These are phyloP conservation scores for Emmelina monodactyla DNA, from an alignment of 2,888 invertebrate species.

Conservation along the genomic window DNA sequence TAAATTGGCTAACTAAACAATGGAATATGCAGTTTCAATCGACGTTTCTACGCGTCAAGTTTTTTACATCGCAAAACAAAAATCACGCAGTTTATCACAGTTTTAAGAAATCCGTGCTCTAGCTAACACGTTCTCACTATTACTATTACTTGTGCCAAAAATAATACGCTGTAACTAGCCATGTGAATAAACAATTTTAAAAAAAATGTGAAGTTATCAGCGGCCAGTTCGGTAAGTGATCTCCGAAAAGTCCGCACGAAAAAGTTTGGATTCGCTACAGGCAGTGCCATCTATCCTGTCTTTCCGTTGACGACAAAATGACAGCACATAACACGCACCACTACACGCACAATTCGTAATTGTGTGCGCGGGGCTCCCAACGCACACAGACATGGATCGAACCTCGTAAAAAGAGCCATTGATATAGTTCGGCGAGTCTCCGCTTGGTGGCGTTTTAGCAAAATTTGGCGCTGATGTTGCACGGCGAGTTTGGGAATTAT, in stretches of 20 bases:
- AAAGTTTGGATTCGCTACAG: slow-evolving; percentile 29
- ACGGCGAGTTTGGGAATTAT: slow-evolving; percentile 32
- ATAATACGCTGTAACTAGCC: not conserved
- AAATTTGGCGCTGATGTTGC: slow-evolving; percentile 45
- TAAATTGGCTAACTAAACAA: slow-evolving; percentile 67
- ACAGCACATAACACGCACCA: slow-evolving; percentile 36
- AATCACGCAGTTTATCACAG: slow-evolving; percentile 54
- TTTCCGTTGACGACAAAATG: slow-evolving; percentile 43
- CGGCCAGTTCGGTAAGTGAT: slow-evolving; percentile 45
- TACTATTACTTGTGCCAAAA: slow-evolving; percentile 53
- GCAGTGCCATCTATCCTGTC: slow-evolving; percentile 53
- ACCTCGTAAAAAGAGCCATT: slow-evolving; percentile 46
- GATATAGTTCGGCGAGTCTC: slow-evolving; percentile 59
- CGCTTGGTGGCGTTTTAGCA: slow-evolving; percentile 54
- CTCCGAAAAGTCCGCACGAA: slow-evolving; percentile 9
- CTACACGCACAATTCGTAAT: slow-evolving; percentile 43
- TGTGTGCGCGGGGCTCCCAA: slow-evolving; percentile 46
- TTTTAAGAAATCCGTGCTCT: slow-evolving; percentile 57
- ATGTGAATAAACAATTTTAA: not conserved
- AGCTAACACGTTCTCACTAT: slow-evolving; percentile 55
- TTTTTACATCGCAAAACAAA: slow-evolving; percentile 50
- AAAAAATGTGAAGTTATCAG: slow-evolving; percentile 28
- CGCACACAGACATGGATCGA: slow-evolving; percentile 31
- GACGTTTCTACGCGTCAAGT: slow-evolving; percentile 56
- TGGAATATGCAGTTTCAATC: slow-evolving; percentile 57